Conservation (phyloP, 2,113 vertebrate species). For the Podarcis muralis region DNA sequence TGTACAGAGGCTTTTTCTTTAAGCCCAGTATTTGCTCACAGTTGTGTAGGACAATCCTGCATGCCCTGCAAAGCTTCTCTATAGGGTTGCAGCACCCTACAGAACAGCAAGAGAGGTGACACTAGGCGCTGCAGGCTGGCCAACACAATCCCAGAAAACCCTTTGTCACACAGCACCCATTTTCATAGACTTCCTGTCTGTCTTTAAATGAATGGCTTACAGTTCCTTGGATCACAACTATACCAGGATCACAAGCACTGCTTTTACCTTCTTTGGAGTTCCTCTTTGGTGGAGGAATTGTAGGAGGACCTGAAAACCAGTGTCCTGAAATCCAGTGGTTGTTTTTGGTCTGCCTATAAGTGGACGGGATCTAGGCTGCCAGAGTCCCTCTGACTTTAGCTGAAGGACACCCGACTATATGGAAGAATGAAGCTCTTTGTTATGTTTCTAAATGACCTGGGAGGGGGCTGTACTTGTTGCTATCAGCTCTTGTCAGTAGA, state of each 20-base stretch:
- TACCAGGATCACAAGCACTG: background rate
- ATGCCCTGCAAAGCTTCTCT: background rate
- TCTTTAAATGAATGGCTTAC: too few species aligned
- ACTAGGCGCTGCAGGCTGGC: too few species aligned
- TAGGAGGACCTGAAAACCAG: background rate
- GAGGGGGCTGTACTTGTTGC: slow-evolving; percentile 23
- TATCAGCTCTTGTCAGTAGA: slow-evolving; percentile 59
- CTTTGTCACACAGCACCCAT: too few species aligned
- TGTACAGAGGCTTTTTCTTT: too few species aligned
- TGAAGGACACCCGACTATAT: background rate
- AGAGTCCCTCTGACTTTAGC: background rate
- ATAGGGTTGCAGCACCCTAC: background rate
- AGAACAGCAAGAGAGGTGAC: background rate
- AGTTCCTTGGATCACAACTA: too few species aligned
- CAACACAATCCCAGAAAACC: too few species aligned
- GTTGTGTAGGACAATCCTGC: too few species aligned
- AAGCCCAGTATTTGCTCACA: too few species aligned
- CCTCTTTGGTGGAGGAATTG: background rate
- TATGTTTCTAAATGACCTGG: slow-evolving; percentile 37
- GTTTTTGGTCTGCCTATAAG: background rate
- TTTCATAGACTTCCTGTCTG: background rate
- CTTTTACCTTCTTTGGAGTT: background rate
- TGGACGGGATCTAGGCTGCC: background rate
- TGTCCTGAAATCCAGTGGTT: background rate
- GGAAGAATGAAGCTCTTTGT: background rate